Evolutionary conservation across 2,888 invertebrate species (phyloP).

Genomic region (Bimastos eiseni): DNA sequence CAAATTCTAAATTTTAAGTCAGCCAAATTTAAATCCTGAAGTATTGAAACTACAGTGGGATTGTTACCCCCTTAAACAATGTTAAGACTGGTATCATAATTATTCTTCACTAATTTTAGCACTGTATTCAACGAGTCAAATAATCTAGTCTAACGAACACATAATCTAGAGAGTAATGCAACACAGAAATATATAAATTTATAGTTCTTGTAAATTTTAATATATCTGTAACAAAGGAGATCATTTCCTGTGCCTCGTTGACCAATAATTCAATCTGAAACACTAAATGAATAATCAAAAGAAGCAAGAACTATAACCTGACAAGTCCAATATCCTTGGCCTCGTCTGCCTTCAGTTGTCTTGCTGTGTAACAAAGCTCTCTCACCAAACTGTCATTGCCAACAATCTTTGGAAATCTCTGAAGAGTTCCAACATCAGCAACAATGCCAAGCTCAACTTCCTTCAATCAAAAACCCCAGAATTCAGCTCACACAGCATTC

Average conservation of each 20-base stretch:
- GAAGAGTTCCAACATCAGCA: slow-evolving; percentile 91
- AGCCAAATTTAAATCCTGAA: background rate
- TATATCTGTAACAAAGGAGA: too few relatives aligned
- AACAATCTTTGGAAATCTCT: slow-evolving; percentile 85
- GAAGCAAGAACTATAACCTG: slow-evolving; percentile 62
- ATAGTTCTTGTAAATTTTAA: background rate
- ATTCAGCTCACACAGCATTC: background rate
- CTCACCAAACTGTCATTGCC: slow-evolving; percentile 84
- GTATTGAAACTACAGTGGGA: background rate
- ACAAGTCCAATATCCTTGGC: slow-evolving; percentile 82
- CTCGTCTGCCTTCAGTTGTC: slow-evolving; percentile 79
- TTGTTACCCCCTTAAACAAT: background rate
- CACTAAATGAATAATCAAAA: background rate
- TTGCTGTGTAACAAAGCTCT: slow-evolving; percentile 84
- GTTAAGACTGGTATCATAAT: background rate
- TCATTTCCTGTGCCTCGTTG: background rate
- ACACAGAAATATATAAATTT: background rate
- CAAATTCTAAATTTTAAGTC: background rate
- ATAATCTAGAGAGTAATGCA: background rate
- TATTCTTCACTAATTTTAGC: too few relatives aligned
- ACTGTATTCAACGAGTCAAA: background rate
- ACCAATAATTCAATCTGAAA: too few relatives aligned
- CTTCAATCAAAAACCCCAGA: slow-evolving; percentile 42
- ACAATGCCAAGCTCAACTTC: slow-evolving; percentile 75
- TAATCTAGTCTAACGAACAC: background rate